Conservation (phyloP, 2,888 invertebrate species). For the Phytoseiulus persimilis region DNA sequence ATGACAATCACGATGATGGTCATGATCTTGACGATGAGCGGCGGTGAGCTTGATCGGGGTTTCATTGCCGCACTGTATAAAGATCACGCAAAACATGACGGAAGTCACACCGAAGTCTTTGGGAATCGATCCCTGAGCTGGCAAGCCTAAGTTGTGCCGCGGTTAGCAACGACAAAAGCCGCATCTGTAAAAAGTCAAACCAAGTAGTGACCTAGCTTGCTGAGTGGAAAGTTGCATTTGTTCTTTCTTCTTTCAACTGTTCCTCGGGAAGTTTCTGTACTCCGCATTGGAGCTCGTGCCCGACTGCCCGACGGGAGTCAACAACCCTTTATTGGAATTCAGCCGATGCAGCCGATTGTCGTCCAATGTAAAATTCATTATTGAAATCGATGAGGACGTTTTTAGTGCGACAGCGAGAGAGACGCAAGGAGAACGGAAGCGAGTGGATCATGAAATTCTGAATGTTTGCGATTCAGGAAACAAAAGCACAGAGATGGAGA, state of each 20-base stretch:
- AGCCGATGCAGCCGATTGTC: neutral
- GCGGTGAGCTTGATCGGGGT: neutral
- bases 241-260: neutral
- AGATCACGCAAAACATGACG: neutral
- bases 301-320: neutral
- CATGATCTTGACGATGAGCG: neutral
- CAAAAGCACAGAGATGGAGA: neutral
- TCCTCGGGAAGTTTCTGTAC: neutral
- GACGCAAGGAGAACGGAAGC: neutral
- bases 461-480: neutral
- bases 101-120: neutral
- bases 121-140: neutral
- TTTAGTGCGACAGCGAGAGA: neutral
- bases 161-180: neutral
- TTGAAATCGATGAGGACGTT: neutral
- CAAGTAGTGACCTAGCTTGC: neutral
- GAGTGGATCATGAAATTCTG: neutral
- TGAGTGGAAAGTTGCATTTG: neutral
- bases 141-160: constrained; percentile 5
- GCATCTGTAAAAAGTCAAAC: neutral
- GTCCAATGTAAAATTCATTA: neutral
- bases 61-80: neutral
- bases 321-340: neutral
- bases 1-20: neutral
- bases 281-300: neutral